Conservation (phyloP, 2,888 invertebrate species). For the Tineola bisselliella region DNA sequence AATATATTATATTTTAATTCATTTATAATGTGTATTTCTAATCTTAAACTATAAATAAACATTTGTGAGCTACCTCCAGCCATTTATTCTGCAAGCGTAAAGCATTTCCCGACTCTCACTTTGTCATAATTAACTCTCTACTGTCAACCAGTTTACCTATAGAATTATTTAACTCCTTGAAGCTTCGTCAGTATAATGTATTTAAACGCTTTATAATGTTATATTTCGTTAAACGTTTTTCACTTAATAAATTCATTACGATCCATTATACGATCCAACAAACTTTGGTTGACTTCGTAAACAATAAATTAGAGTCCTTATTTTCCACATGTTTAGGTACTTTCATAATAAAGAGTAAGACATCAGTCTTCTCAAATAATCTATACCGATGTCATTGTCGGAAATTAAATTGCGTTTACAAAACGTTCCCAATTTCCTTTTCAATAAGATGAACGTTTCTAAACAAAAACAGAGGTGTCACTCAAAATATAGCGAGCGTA, state of each 20-base stretch:
- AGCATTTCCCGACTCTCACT: constrained; percentile 6
- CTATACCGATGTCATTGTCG: constrained; percentile 10
- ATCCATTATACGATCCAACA: background rate
- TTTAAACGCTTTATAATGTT: constrained; percentile 1
- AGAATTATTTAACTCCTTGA: constrained; percentile 10
- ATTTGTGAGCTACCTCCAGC: background rate
- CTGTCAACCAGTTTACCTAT: constrained; percentile 11
- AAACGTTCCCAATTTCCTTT: constrained; percentile 12
- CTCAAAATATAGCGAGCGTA: constrained; percentile 8
- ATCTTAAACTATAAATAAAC: background rate
- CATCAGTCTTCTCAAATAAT: background rate
- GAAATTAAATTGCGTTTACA: constrained; percentile 11
- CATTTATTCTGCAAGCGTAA: constrained; percentile 8
- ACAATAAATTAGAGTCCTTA: background rate
- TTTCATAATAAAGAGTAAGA: background rate
- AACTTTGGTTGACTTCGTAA: background rate
- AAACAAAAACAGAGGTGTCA: constrained; percentile 3
- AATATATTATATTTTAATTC: too few species aligned
- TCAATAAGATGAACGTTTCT: constrained; percentile 7
- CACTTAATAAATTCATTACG: background rate
- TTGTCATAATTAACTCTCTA: constrained; percentile 13
- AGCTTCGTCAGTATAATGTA: background rate
- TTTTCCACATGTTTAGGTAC: constrained; percentile 8
- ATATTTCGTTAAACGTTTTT: background rate
- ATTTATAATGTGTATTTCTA: background rate